Base-by-base conservation (phyloP, 1,140 invertebrate genomes). In the Chionoecetes opilio region DNA sequence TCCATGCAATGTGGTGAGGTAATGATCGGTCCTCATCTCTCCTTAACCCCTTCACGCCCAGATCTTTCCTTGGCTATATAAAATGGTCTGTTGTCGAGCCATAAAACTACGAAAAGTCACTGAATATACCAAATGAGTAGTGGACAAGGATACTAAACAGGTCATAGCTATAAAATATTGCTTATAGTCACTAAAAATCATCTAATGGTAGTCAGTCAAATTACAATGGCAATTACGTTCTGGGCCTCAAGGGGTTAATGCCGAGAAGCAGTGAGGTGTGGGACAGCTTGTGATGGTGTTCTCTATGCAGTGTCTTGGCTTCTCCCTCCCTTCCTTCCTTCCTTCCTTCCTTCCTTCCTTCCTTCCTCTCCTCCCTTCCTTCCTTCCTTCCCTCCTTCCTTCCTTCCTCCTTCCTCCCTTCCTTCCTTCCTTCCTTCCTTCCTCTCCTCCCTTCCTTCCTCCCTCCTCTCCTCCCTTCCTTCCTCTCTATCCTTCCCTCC, bases 251-350 rank as follows among this genome's bases (percentile, higher is more conserved):
- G 86, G 86, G 32, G 31, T 21, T 37, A 82, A 35, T n/a, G 84
- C 91, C 91, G 63, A 14, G 34, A 35, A 92, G 75, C 91, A 92
- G 91, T 53, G n/a, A n/a, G n/a, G n/a, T n/a, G n/a, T n/a, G n/a
- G n/a, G n/a, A n/a, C n/a, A n/a, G n/a, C n/a, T n/a, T n/a, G n/a
- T n/a, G n/a, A n/a, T n/a, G n/a, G 63, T 92, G 91, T 92, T 92
- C 91, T 85, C 85, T 92, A 92, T 84, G 75, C 29, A 92, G 91
- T 92, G 84, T 84, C 91, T 92, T 35, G 85, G 63, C 26, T 82
- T 86, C 85, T 34, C 82, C 35, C 26, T 14, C 35, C 35, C 35
- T 31, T 34, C 85, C 85, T n/a, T 86, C 85, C 85, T 86, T 32
- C 35, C 29, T 26, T 14, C 35, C 85, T 9, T 86, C 85, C 21